Base-by-base conservation (phyloP, 1,140 invertebrate species). In the Battus philenor region DNA sequence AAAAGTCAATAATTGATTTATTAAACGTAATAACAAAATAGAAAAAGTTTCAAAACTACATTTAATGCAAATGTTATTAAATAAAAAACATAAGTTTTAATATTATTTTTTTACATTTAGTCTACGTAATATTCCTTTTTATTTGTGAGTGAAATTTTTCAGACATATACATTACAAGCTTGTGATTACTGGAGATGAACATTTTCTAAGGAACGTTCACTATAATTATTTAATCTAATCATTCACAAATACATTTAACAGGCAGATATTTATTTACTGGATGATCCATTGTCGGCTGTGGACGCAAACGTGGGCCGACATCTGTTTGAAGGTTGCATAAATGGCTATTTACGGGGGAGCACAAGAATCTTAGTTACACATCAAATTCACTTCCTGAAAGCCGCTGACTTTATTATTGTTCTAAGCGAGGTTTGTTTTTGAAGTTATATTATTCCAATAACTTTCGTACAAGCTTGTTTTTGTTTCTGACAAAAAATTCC, bases 271-370 rank as follows among this genome's bases (percentile, higher is more conserved):
- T 95, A 95, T 59, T 70, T 97, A 0, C 71, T 97, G 10, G 95
- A 97, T 59, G 95, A 97, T 75, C 94, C 94, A 1, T 78, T 96
- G 0, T 94, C 93, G 32, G 95, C 94, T 1, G 92, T 94, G 1
- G 93, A 93, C 54, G 88, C 91, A 0, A 91, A 93, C 24, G 92
- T 94, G 0, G 91, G 91, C 1, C 90, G 91, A 31, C 90, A 92
- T 50, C 69, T 93, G 10, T 93, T 93, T 44, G 89, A 92, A 18
- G 88, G 91, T 36, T 93, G 91, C 47, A 89, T 93, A 20, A 87
- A 87, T 44, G 91, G 90, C 1, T 91, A 92, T 59, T 77, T 96
- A 17, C 52, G 78, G 60, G 54, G 77, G 52, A 68, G 89, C 66
- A 91, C 91, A 0, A 80, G 91, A 20, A 90, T 96, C 38, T 86